Evolutionary conservation across 1,140 invertebrate genomes (phyloP).

Genomic region (Acyrthosiphon pisum): DNA sequence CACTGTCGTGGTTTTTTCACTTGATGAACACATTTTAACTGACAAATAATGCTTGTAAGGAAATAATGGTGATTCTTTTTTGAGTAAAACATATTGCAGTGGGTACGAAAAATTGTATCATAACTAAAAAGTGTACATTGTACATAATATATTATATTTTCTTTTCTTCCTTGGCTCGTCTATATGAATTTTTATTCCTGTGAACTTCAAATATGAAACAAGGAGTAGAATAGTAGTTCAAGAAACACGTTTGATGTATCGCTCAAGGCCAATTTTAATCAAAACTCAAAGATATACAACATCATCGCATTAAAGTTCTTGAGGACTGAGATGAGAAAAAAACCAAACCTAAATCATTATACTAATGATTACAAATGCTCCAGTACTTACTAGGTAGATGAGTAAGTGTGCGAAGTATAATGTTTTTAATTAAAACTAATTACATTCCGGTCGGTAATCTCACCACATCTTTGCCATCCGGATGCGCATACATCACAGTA

Average conservation of each 20-base stretch:
- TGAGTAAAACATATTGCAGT: neutral
- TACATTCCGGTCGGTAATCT: slow-evolving; percentile 33
- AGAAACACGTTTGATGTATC: slow-evolving; percentile 12
- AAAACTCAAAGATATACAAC: neutral
- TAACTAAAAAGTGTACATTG: neutral
- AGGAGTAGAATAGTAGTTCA: neutral
- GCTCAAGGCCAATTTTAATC: slow-evolving; percentile 8
- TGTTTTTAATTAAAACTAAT: slow-evolving; percentile 51
- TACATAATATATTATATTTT: neutral
- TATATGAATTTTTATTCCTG: neutral
- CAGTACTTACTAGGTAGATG: neutral
- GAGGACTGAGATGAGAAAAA: neutral
- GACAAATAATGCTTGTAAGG: neutral
- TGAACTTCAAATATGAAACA: slow-evolving; percentile 5
- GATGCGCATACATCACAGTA: neutral
- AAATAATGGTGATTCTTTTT: neutral
- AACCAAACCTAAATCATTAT: slow-evolving; percentile 11
- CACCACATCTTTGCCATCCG: neutral
- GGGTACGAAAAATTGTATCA: neutral
- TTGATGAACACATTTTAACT: slow-evolving; percentile 25
- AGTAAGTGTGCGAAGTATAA: neutral
- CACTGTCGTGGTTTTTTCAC: neutral
- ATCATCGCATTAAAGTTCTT: neutral
- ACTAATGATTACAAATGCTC: neutral
- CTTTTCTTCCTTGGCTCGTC: no score